Conservation (phyloP, 37 sponge, comb jelly and placozoan species). For the Axinella damicornis region DNA sequence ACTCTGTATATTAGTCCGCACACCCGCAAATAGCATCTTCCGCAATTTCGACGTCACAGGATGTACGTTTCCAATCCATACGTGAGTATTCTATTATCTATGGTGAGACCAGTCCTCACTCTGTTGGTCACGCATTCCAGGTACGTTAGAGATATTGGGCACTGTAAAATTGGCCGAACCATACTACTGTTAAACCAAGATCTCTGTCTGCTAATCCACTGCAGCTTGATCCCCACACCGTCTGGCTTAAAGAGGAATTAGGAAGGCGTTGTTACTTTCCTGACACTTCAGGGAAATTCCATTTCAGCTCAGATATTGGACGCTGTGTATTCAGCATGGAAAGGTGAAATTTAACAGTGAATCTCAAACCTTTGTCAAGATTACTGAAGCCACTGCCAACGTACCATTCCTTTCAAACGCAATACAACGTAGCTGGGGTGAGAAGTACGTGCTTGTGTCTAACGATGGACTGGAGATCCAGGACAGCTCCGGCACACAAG, state of each 20-base stretch:
- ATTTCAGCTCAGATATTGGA: background rate
- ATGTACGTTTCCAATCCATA: too few species aligned
- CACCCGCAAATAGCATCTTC: too few species aligned
- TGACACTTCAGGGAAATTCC: background rate
- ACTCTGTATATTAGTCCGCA: too few species aligned
- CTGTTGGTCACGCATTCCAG: constrained; percentile 1
- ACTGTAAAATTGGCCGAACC: too few species aligned
- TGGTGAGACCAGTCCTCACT: background rate
- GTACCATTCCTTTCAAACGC: background rate
- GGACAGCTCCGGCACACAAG: too few species aligned
- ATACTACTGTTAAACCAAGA: too few species aligned
- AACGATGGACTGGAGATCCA: background rate
- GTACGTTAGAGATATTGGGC: too few species aligned
- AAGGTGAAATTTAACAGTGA: constrained; percentile 3
- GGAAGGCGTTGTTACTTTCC: constrained; percentile 15
- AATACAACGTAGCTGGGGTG: background rate
- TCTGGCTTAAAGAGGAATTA: constrained; percentile 20
- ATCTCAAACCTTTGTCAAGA: background rate
- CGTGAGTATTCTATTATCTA: constrained; percentile 6
- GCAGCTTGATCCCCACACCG: constrained; percentile 15
- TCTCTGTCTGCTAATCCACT: background rate
- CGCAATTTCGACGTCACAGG: too few species aligned
- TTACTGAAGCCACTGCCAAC: constrained; percentile 4
- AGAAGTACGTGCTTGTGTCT: background rate
- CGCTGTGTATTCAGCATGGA: background rate